Conservation (phyloP, 2,888 invertebrate genomes). For the Tipula vernalis region DNA sequence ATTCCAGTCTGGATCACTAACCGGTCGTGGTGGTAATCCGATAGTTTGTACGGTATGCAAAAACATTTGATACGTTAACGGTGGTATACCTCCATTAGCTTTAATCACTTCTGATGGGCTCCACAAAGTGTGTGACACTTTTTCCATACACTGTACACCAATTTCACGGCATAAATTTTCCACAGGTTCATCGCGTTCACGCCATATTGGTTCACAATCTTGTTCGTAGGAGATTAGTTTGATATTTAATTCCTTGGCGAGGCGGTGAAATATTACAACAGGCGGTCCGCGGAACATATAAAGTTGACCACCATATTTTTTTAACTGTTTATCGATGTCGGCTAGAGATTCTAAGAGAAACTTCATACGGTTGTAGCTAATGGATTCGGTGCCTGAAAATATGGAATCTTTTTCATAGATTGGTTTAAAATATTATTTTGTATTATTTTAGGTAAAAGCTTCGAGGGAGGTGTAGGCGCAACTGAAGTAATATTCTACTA, state of each 20-base stretch:
- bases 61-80: constrained; percentile 59
- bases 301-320: constrained; percentile 42
- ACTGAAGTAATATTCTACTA: too few species aligned
- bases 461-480: too few species aligned
- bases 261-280: constrained; percentile 39
- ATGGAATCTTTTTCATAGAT: neutral
- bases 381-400: constrained; percentile 43
- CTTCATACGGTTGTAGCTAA: constrained; percentile 54
- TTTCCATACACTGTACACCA: constrained; percentile 44
- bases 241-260: constrained; percentile 47
- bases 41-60: constrained; percentile 50
- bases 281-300: constrained; percentile 50
- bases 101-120: constrained; percentile 49
- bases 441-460: too few species aligned
- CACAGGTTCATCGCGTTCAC: constrained; percentile 44
- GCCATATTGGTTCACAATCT: constrained; percentile 64
- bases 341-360: constrained; percentile 53
- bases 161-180: constrained; percentile 41
- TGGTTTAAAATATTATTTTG: neutral
- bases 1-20: constrained; percentile 33
- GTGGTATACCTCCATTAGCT: constrained; percentile 57
- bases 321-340: constrained; percentile 49
- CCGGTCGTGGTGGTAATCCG: constrained; percentile 47
- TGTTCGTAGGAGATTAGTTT: constrained; percentile 45
- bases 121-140: constrained; percentile 61